Evolutionary conservation across 2,797 vertebrate genomes (phyloP), one percentile per base, ranked within the genome.

Genomic region (Chaetophractus vellerosus): DNA sequence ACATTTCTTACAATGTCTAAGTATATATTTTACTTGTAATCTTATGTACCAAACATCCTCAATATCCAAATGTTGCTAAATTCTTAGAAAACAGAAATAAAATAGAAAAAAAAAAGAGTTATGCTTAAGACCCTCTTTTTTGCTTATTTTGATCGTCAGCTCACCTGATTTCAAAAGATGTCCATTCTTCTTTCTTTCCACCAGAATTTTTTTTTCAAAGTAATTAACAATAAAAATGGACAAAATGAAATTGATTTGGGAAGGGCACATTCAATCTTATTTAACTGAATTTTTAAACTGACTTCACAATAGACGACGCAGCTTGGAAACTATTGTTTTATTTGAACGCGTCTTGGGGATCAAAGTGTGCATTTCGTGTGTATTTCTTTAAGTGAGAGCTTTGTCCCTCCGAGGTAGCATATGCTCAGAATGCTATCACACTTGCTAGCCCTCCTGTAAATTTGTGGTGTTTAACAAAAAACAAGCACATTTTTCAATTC

Each of bases 381-480:
- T 76, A 2, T 97, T 98, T 98, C 96, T 97, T 93, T 97, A 95
- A 95, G 95, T 72, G 92, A 95, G 93, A 96, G 96, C 96, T 98
- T 98, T 98, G 97, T 98, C 72, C 92, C 94, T 95, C 96, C 2
- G 93, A 98, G 88, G 95, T 97, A 98, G 95, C 96, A 92, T 98
- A 98, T 98, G 97, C 96, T 87, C 93, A 97, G 96, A 98, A 97
- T 85, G 96, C 97, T 98, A 97, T 95, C 97, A 96, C 97, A 97
- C 97, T 98, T 97, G 95, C 97, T 97, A 98, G 97, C 95, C 94
- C 98, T 97, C 97, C 98, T 91, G 96, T 96, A 98, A 97, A 98
- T 98, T 98, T 98, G 96, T 98, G 97, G 96, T 98, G 97, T 98
- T 98, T 98, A 98, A 98, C 98, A 98, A 98, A 98, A 98, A 98